These are phyloP conservation scores for Pelosia muscerda DNA, from an alignment of 2,888 invertebrate species.

Conservation along the genomic window DNA sequence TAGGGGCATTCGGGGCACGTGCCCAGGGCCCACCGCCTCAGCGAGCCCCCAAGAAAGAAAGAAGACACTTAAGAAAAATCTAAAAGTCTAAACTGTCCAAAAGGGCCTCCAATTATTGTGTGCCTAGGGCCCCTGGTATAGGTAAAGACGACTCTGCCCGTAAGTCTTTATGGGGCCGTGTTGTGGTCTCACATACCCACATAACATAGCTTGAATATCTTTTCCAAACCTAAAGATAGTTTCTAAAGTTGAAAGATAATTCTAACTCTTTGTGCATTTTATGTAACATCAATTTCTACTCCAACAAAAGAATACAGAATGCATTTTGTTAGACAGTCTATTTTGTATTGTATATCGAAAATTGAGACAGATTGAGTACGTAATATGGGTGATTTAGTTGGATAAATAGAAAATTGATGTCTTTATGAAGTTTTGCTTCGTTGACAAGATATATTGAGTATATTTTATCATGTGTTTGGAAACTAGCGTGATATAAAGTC, in stretches of 20 bases:
- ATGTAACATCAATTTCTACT: constrained; percentile 11
- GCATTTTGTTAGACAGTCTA: neutral
- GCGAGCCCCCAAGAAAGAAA: no score
- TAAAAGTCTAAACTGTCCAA: no score
- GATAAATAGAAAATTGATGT: neutral
- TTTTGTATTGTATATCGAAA: neutral
- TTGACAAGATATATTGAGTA: neutral
- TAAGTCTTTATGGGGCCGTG: no score
- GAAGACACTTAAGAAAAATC: no score
- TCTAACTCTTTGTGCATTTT: constrained; percentile 4
- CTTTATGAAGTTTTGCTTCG: constrained; percentile 2
- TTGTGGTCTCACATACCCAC: neutral
- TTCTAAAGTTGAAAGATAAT: neutral
- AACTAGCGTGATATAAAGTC: no score
- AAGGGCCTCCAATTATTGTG: no score
- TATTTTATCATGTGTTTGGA: neutral
- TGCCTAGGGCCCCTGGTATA: no score
- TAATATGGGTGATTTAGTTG: neutral
- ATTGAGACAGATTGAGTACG: constrained; percentile 10
- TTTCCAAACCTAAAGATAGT: neutral
- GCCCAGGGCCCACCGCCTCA: no score
- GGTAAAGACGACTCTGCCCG: no score
- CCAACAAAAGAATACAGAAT: neutral
- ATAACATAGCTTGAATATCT: neutral
- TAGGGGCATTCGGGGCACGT: no score